A percentile compares a stretch with the other conserved stretches of the same genome.
phyloP scores from a whole-genome alignment of 2,888 invertebrate species.

The Plemyria rubiginata region DNA sequence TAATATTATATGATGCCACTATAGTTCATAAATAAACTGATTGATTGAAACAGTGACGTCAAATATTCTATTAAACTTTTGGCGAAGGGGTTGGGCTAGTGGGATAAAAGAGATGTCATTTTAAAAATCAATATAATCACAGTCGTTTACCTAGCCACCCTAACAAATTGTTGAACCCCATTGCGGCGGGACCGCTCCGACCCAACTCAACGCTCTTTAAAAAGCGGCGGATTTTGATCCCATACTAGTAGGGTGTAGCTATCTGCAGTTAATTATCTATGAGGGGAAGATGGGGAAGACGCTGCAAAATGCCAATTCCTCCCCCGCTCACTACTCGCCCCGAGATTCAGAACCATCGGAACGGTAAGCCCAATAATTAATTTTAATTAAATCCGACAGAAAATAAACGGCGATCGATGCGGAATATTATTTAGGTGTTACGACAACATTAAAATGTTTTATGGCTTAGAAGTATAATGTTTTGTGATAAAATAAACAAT shows the following conservation, averaged over 20 bases:
- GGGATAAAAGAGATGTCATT: slow-evolving; percentile 62
- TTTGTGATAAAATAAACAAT: slow-evolving; percentile 28
- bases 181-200: slow-evolving; percentile 59
- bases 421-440: slow-evolving; percentile 47
- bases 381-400: slow-evolving; percentile 78
- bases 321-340: slow-evolving; percentile 59
- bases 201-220: slow-evolving; percentile 69
- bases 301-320: slow-evolving; percentile 70
- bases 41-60: slow-evolving; percentile 14
- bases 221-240: slow-evolving; percentile 78
- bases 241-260: slow-evolving; percentile 65
- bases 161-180: slow-evolving; percentile 78
- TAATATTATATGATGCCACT: not conserved
- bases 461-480: slow-evolving; percentile 35
- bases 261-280: slow-evolving; percentile 83
- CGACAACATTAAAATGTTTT: slow-evolving; percentile 43
- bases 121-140: slow-evolving; percentile 81
- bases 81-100: slow-evolving; percentile 52
- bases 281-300: slow-evolving; percentile 67
- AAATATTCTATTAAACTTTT: slow-evolving; percentile 29
- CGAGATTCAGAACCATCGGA: slow-evolving; percentile 68
- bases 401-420: slow-evolving; percentile 58
- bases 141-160: slow-evolving; percentile 77
- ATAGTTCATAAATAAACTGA: not conserved
- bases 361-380: slow-evolving; percentile 74